These are phyloP conservation scores for Eriosoma lanigerum DNA, from an alignment of 1,140 invertebrate species.

Conservation along the genomic window DNA sequence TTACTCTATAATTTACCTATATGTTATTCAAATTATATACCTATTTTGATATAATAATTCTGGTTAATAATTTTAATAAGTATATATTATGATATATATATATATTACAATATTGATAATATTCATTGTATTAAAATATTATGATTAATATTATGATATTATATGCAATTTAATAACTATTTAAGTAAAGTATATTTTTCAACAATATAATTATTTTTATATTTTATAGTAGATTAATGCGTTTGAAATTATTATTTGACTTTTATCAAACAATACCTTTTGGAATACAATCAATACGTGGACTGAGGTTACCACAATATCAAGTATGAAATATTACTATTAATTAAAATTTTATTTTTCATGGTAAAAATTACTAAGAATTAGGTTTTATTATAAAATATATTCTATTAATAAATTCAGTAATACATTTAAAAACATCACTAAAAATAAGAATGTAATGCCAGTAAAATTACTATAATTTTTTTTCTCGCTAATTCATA, in stretches of 20 bases:
- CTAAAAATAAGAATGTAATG: neutral
- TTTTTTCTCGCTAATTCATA: neutral
- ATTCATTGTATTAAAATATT: too few relatives aligned
- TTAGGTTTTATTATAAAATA: too few relatives aligned
- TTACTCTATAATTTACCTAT: too few relatives aligned
- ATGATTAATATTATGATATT: too few relatives aligned
- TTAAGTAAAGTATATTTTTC: too few relatives aligned
- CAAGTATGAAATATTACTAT: conserved; percentile 19
- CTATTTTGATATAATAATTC: too few relatives aligned
- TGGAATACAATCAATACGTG: conserved; percentile 25
- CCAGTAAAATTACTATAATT: neutral
- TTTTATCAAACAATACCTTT: neutral
- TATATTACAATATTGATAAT: too few relatives aligned
- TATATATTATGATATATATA: too few relatives aligned
- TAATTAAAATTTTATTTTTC: neutral
- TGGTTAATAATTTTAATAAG: too few relatives aligned
- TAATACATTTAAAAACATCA: neutral
- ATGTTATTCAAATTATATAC: too few relatives aligned
- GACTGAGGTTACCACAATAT: conserved; percentile 36
- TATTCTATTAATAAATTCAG: too few relatives aligned
- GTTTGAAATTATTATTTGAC: conserved; percentile 20
- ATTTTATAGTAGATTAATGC: conserved; percentile 33
- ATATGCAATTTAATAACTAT: neutral
- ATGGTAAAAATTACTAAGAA: neutral
- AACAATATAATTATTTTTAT: neutral